Evolutionary conservation across 2,113 vertebrate species (phyloP), one percentile per base, ranked within the genome.

Genomic region (Nothocercus julius): DNA sequence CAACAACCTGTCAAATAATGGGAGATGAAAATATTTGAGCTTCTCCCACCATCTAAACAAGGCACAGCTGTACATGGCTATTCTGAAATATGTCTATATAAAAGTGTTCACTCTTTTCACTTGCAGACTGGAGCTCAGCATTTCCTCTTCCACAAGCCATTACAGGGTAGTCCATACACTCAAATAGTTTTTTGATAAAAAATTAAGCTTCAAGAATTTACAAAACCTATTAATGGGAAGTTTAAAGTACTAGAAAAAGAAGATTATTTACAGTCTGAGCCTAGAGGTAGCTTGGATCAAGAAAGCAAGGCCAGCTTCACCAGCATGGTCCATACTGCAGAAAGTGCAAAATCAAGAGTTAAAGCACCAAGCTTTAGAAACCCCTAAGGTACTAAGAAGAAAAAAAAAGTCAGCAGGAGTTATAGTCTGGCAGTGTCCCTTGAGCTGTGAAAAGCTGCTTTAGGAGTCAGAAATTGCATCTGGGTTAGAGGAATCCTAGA

Each of bases 381-480:
- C 27, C 8, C 66, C 18, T 24, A 32, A 47, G 5, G 82, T 83
- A 72, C 72, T 88, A 53, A 69, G 49, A 38, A 36, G 36, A 5
- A 4, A 66, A 45, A 40, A 68, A 78, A 30, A 49, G 19, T 1
- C 30, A 22, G 62, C 83, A 32, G 54, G 63, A 63, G 58, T 88
- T 92, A 92, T 36, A 70, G 51, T 67, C 94, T 90, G 87, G 77
- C 84, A 86, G 89, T 83, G 66, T 75, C 82, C 44, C 27, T 51
- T 70, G 74, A 92, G 89, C 89, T 87, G 45, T 78, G 66, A 91
- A 93, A 96, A 96, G 82, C 86, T 96, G 73, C 80, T 87, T 96
- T 87, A 93, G 87, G 80, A 92, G 62, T 58, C 2, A 0, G 74
- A 66, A 0, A 77, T 72, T 6, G 2, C 83, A 82, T 70, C 62